Percentiles rank a stretch among this genome's conserved stretches.
Evolutionary conservation across 2,888 invertebrate genomes (phyloP).

Genomic region (Volucella bombylans): DNA sequence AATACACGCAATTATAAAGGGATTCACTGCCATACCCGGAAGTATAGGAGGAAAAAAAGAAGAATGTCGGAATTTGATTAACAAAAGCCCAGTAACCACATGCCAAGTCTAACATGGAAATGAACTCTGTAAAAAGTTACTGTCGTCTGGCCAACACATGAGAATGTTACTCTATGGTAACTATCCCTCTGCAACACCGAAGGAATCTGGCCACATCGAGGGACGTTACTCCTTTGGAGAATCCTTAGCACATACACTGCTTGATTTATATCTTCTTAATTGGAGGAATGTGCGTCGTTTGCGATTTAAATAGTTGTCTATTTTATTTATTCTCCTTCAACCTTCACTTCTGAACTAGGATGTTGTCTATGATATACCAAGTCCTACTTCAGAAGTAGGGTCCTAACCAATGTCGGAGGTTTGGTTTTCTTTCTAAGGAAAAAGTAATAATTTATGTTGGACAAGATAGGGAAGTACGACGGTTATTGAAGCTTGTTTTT

Average conservation of each 20-base stretch:
- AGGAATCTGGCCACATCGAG: slow-evolving; percentile 29
- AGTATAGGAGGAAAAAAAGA: slow-evolving; percentile 24
- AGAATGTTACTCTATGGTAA: slow-evolving; percentile 44
- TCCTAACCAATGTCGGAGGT: slow-evolving; percentile 39
- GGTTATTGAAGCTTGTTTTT: slow-evolving; percentile 10
- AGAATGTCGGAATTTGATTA: slow-evolving; percentile 66
- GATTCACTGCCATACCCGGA: slow-evolving; percentile 17
- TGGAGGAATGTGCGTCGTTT: slow-evolving; percentile 71
- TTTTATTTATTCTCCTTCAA: slow-evolving; percentile 65
- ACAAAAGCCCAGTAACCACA: slow-evolving; percentile 71
- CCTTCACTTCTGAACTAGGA: slow-evolving; percentile 38
- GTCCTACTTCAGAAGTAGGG: slow-evolving; percentile 23
- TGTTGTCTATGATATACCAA: slow-evolving; percentile 41
- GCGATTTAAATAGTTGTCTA: slow-evolving; percentile 69
- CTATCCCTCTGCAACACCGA: neutral
- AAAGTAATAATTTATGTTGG: slow-evolving; percentile 63
- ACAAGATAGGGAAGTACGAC: neutral
- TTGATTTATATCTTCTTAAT: slow-evolving; percentile 74
- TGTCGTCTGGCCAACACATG: slow-evolving; percentile 52
- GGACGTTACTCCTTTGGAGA: slow-evolving; percentile 10
- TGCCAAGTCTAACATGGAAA: slow-evolving; percentile 38
- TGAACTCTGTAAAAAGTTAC: slow-evolving; percentile 50
- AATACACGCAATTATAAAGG: slow-evolving; percentile 55
- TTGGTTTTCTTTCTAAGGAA: slow-evolving; percentile 51
- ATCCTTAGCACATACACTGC: slow-evolving; percentile 52